Base-by-base conservation (phyloP, 2,888 invertebrate genomes). In the Drosophila ustulata region DNA sequence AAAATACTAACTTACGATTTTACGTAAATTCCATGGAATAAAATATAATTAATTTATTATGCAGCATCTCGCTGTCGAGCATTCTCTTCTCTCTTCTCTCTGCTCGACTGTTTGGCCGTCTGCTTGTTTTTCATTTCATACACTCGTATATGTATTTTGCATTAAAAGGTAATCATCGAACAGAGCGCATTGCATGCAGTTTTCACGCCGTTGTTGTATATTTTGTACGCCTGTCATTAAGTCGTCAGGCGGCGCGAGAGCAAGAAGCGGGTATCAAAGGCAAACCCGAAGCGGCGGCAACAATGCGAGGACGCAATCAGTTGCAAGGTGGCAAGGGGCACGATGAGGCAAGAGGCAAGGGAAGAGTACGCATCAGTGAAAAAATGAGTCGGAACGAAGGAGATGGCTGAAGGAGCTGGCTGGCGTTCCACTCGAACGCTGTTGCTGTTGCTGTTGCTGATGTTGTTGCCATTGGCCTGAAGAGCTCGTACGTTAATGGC, bases 141-240 rank as follows among this genome's bases (percentile, higher is more conserved):
- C 37, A 76, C 41, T 58, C 53, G 25, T 13, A 49, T 72, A 57
- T 82, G 18, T 18, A 74, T 82, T 80, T 89, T 87, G 71, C 76
- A 86, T 86, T 89, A 86, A 86, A 86, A 89, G 90, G 89, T 86
- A 86, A 86, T 86, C 85, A 86, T 87, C 72, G 84, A 78, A 80
- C 74, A 73, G 71, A 74, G 70, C 71, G 59, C 49, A 52, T 58
- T 78, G 81, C 84, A 80, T 78, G 84, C 87, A 88, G 88, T 88
- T 89, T 85, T 89, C 89, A 75, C 89, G 70, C 90, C 85, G 78
- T 72, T 85, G 90, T 89, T 78, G 88, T 85, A 89, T 89, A 89
- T 89, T 87, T 89, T 89, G 85, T 87, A 76, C 74, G 88, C 67
- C 90, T 89, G 85, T 89, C 90, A 86, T 86, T 86, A 85, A 89